These are phyloP conservation scores for Huso huso DNA, from an alignment of 2,797 vertebrate species.

Conservation along the genomic window DNA sequence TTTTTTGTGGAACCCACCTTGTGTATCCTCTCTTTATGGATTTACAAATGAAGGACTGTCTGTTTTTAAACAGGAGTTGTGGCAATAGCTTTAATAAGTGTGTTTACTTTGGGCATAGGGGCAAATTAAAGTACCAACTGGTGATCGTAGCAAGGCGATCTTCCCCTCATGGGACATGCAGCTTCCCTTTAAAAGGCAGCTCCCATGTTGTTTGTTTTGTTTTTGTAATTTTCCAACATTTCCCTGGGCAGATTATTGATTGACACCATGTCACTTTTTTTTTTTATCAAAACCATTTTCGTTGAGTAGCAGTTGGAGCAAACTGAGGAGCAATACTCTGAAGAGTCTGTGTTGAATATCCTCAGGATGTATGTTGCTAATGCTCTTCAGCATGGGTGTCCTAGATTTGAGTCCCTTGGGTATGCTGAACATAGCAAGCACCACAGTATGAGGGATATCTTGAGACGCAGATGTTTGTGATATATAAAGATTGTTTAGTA, in stretches of 20 bases:
- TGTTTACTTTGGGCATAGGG: too few relatives aligned
- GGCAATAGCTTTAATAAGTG: too few relatives aligned
- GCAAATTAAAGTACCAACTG: too few relatives aligned
- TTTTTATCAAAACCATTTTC: slow-evolving; percentile 36
- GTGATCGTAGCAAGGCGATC: too few relatives aligned
- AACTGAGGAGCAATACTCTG: slow-evolving; percentile 48
- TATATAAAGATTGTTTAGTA: too few relatives aligned
- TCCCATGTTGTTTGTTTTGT: not conserved
- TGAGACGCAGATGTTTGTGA: slow-evolving; percentile 52
- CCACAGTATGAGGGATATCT: slow-evolving; percentile 23
- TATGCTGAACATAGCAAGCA: slow-evolving; percentile 27
- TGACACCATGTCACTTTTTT: slow-evolving; percentile 54
- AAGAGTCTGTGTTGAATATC: slow-evolving; percentile 56
- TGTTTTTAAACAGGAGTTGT: too few relatives aligned
- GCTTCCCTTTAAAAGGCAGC: not conserved
- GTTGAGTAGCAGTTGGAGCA: slow-evolving; percentile 40
- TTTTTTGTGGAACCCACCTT: too few relatives aligned
- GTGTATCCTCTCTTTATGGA: too few relatives aligned
- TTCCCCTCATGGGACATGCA: not conserved
- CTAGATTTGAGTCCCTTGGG: slow-evolving; percentile 28
- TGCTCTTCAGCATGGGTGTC: slow-evolving; percentile 37
- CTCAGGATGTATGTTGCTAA: slow-evolving; percentile 38
- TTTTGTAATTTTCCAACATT: not conserved
- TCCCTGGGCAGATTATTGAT: not conserved
- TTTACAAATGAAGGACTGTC: too few relatives aligned